These are phyloP conservation scores for Bombus cullumanus DNA, from an alignment of 1,140 invertebrate species.

Conservation along the genomic window DNA sequence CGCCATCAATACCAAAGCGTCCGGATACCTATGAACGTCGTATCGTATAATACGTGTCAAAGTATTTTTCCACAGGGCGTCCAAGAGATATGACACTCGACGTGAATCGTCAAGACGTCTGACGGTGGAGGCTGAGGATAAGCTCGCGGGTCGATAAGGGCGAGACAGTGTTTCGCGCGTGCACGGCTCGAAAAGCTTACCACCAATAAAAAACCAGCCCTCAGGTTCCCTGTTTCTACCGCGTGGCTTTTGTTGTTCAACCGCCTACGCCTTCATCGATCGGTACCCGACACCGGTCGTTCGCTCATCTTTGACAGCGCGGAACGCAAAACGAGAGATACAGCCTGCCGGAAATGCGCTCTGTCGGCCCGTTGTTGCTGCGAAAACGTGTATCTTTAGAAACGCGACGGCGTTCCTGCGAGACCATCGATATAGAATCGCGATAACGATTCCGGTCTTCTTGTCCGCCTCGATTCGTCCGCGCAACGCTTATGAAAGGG, in stretches of 20 bases:
- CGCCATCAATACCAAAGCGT: too few relatives aligned
- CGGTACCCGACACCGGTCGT: conserved; percentile 39
- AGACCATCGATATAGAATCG: not conserved
- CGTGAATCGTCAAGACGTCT: conserved; percentile 29
- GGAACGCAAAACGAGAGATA: conserved; percentile 37
- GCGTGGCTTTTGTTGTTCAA: conserved; percentile 53
- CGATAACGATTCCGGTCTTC: not conserved
- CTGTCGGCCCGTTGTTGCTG: not conserved
- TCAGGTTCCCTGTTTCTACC: conserved; percentile 55
- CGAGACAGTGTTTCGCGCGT: conserved; percentile 57
- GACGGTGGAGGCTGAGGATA: conserved; percentile 26
- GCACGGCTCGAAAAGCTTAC: conserved; percentile 53
- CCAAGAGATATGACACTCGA: not conserved
- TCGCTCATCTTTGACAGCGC: conserved; percentile 61
- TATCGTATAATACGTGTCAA: not conserved
- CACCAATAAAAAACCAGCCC: conserved; percentile 60
- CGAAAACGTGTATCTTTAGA: conserved; percentile 13
- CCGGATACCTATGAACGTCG: not conserved
- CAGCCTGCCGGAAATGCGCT: conserved; percentile 18
- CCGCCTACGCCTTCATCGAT: conserved; percentile 68
- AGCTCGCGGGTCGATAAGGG: conserved; percentile 58
- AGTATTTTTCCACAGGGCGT: not conserved
- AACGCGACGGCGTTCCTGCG: not conserved
- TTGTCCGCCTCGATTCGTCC: not conserved
- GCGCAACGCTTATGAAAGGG: not conserved